Percentiles rank a stretch among this genome's conserved stretches.
These are phyloP conservation scores for Bellardia pandia DNA, from an alignment of 2,888 invertebrate genomes.

Conservation along the genomic window DNA sequence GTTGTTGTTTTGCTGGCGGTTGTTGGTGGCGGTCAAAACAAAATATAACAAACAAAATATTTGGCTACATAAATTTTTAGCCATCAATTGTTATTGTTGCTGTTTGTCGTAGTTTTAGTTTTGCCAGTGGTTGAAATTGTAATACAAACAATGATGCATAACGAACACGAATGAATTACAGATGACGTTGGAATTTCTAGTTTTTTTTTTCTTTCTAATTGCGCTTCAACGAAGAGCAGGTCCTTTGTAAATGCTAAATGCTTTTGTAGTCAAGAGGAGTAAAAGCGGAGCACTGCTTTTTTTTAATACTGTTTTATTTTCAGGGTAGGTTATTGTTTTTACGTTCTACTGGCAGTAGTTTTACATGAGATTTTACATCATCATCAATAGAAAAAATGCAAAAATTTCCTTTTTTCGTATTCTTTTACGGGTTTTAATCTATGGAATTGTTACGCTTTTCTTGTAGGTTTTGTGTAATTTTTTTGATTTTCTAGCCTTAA, in stretches of 20 bases:
- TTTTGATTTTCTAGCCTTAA: conserved; percentile 22
- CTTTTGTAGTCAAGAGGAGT: background rate
- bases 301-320: conserved; percentile 9
- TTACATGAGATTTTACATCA: conserved; percentile 30
- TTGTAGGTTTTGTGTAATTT: background rate
- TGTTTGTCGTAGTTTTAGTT: conserved; percentile 18
- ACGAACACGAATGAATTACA: conserved; percentile 46
- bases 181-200: conserved; percentile 18
- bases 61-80: conserved; percentile 29
- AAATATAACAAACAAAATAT: conserved; percentile 49
- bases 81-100: conserved; percentile 38
- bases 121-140: background rate
- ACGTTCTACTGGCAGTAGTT: conserved; percentile 41
- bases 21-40: conserved; percentile 32
- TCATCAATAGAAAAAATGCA: background rate
- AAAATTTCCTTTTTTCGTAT: background rate
- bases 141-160: conserved; percentile 55
- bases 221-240: conserved; percentile 18
- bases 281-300: background rate
- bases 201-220: conserved; percentile 49
- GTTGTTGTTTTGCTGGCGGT: background rate
- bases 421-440: background rate
- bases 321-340: background rate
- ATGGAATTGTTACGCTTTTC: conserved; percentile 4
- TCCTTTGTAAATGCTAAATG: conserved; percentile 34